Percentiles rank a stretch among this genome's conserved stretches.
These are phyloP conservation scores for Lepus americanus DNA, from an alignment of 2,113 vertebrate species.

Conservation along the genomic window DNA sequence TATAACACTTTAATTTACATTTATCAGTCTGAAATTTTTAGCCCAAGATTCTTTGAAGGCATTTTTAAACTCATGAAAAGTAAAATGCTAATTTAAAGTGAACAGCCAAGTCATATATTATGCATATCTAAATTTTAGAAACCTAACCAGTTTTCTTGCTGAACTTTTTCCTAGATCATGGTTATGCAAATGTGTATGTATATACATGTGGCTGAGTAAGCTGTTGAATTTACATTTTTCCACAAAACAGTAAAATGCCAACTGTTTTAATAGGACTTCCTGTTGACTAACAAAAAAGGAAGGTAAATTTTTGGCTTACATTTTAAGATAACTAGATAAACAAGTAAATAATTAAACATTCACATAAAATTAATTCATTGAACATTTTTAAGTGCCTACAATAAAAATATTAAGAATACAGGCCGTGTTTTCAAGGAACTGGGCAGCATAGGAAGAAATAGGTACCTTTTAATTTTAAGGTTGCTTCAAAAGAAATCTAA, in stretches of 20 bases:
- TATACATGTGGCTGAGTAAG: not conserved
- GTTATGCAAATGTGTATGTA: not conserved
- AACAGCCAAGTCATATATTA: constrained; percentile 29
- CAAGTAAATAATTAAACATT: not conserved
- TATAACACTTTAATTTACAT: not conserved
- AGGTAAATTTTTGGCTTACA: not conserved
- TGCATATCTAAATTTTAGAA: constrained; percentile 58
- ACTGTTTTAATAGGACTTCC: constrained; percentile 30
- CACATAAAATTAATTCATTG: not conserved
- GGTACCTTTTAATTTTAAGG: not conserved
- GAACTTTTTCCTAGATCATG: not conserved
- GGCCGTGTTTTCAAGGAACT: not conserved
- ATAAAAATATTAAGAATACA: not conserved
- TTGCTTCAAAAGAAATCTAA: not conserved
- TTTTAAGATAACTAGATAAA: constrained; percentile 56
- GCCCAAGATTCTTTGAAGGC: constrained; percentile 18
- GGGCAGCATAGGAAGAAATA: not conserved
- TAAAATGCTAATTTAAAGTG: constrained; percentile 37
- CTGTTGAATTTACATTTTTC: constrained; percentile 24
- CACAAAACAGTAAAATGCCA: constrained; percentile 3
- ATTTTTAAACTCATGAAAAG: not conserved
- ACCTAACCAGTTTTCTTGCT: constrained; percentile 36
- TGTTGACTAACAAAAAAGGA: constrained; percentile 7
- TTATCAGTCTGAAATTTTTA: constrained; percentile 41
- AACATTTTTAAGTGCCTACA: constrained; percentile 23